Base-by-base conservation (phyloP, 2,113 vertebrate species). In the Lutjanus erythropterus region DNA sequence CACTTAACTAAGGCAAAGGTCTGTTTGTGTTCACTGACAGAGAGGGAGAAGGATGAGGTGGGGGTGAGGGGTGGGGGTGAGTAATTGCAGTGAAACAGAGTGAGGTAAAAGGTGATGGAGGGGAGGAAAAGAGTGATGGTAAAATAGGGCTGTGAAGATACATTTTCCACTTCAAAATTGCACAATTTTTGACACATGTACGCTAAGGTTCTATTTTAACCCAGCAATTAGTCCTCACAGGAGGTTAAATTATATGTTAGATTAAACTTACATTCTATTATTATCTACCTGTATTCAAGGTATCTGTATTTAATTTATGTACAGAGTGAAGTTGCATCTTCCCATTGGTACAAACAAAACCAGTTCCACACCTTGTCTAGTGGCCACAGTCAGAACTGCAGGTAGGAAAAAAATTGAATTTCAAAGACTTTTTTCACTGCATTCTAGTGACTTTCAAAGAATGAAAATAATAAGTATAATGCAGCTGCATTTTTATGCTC, bases 11-110 rank as follows among this genome's bases (percentile, higher is more conserved):
- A 64, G 59, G 78, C n/a, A 71, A 83, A 82, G 35, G 59, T 82
- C 76, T 78, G 78, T 86, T 78, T 84, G 56, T 42, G 75, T 55
- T 80, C n/a, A 42, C 5, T 7, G 49, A 37, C 4, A 19, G n/a
- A 47, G 58, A 42, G 0, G 61, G 50, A 16, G n/a, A 35, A 49
- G 7, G 33, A 35, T 35, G 33, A 2, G 37, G 37, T n/a, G n/a
- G n/a, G n/a, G n/a, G n/a, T n/a, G n/a, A n/a, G n/a, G n/a, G n/a
- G n/a, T n/a, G n/a, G n/a, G n/a, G n/a, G n/a, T n/a, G n/a, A n/a
- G n/a, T n/a, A n/a, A n/a, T n/a, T n/a, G n/a, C n/a, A 39, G 37
- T 39, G 37, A 39, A 39, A 59, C 39, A 27, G 39, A 46, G 31
- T 23, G 39, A 44, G 29, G 18, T 52, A 64, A 49, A 39, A 19